phyloP scores from a whole-genome alignment of 1,140 invertebrate genomes.

The Oedothorax gibbosus region DNA sequence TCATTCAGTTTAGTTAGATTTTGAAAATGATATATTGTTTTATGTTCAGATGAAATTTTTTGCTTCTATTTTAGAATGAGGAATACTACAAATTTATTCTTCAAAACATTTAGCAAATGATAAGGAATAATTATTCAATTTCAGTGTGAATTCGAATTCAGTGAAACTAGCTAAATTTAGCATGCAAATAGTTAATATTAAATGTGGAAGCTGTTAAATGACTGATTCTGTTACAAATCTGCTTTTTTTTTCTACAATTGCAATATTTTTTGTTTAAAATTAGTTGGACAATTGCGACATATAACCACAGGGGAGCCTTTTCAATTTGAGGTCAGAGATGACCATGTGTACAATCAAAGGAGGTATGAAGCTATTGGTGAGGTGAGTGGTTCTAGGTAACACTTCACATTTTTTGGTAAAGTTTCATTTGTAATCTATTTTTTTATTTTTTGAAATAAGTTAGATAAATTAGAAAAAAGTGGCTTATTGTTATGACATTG shows the following conservation, averaged over 20 bases:
- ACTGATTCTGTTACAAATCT: no score
- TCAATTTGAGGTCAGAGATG: conserved; percentile 74
- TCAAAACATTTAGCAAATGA: no score
- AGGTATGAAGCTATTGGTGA: conserved; percentile 80
- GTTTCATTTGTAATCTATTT: neutral
- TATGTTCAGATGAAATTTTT: no score
- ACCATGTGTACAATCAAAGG: conserved; percentile 76
- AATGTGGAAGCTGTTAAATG: no score
- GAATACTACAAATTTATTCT: no score
- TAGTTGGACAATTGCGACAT: conserved; percentile 65
- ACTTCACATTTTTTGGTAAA: neutral
- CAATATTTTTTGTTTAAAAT: conserved; percentile 2
- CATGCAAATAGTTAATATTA: neutral
- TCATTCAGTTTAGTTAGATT: no score
- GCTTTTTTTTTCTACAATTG: neutral
- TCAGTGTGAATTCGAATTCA: neutral
- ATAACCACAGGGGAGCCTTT: conserved; percentile 72
- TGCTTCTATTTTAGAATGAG: no score
- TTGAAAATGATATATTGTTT: no score
- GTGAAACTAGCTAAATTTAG: neutral
- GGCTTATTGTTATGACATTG: no score
- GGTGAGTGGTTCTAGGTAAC: conserved; percentile 66
- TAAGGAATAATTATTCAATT: no score
- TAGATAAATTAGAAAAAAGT: no score
- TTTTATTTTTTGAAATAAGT: no score